A percentile compares a stretch with the other conserved stretches of the same genome.
phyloP scores from a whole-genome alignment of 2,797 vertebrate species.

The Chromobotia macracanthus region DNA sequence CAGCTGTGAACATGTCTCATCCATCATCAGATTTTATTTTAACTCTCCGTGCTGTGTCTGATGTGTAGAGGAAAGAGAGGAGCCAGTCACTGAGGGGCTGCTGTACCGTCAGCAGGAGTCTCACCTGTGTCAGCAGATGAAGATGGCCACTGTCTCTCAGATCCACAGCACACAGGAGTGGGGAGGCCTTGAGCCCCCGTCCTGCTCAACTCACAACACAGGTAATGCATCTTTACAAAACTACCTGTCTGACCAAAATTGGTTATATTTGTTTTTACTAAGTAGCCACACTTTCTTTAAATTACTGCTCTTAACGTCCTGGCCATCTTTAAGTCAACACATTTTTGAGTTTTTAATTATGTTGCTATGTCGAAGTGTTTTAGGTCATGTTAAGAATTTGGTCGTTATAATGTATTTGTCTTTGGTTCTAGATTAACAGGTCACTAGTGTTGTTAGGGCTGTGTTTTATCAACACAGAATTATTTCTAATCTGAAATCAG shows the following conservation, averaged over 20 bases:
- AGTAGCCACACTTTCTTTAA: too few species aligned
- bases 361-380: too few species aligned
- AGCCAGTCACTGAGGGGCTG: slow-evolving; percentile 76
- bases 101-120: slow-evolving; percentile 86
- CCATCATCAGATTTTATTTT: neutral
- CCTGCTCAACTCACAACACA: slow-evolving; percentile 75
- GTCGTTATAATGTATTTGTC: too few species aligned
- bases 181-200: slow-evolving; percentile 76
- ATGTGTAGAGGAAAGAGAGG: slow-evolving; percentile 79
- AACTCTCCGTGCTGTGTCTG: slow-evolving; percentile 23
- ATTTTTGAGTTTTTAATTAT: too few species aligned
- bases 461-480: too few species aligned
- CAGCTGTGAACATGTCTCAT: neutral
- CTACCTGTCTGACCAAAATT: neutral
- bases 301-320: too few species aligned
- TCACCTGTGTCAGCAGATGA: slow-evolving; percentile 85
- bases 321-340: too few species aligned
- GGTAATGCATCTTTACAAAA: slow-evolving; percentile 71
- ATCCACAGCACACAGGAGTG: slow-evolving; percentile 74
- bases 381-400: too few species aligned
- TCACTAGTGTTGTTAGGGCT: too few species aligned
- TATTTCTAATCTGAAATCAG: too few species aligned
- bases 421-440: too few species aligned
- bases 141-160: slow-evolving; percentile 79
- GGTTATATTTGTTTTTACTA: too few species aligned